Evolutionary conservation across 2,888 invertebrate genomes (phyloP), one percentile per base, ranked within the genome.

Genomic region (Archips xylosteana): DNA sequence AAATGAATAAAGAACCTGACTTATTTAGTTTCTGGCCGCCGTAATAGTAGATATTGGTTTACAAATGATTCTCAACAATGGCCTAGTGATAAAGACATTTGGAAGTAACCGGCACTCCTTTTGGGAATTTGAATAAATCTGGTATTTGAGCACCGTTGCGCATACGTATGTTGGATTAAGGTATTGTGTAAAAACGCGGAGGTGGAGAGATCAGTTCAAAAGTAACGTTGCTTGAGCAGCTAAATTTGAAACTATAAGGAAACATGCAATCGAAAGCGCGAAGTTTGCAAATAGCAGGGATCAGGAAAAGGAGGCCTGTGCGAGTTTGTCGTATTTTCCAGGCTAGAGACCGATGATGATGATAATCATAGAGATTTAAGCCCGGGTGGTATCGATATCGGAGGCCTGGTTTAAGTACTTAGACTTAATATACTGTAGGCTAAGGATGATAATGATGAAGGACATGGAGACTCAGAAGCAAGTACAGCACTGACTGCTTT

Each of bases 1-100:
- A 36, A 57, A 62, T 63, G 57, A 57, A 72, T 72, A 72, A 72
- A 63, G 47, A 68, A 47, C 12, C 39, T 39, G 63, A 68, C 10
- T 72, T 62, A 62, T 62, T 36, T 71, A 54, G 60, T 67, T 72
- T 47, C 51, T 63, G 15, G 39, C 54, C 51, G 51, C 23, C 32
- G 49, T 72, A 71, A 71, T 61, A 67, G 54, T 57, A 23, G 57
- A 62, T 47, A 49, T 72, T 49, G 68, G 63, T 54, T 72, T 72
- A 63, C 72, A 72, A 72, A 72, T 79, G 81, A 75, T 82, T 85
- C 85, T 85, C 81, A 82, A 89, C 87, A 87, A 89, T 85, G 47
- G 61, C 73, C 76, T 77, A 74, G 39, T 39, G 82, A 91, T 91
- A 86, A 83, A 91, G 92, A 79, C 89, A 87, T 92, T 86, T 78